phyloP scores from a whole-genome alignment of 35 echinoderm and acorn worm genomes.

The Patiria miniata region DNA sequence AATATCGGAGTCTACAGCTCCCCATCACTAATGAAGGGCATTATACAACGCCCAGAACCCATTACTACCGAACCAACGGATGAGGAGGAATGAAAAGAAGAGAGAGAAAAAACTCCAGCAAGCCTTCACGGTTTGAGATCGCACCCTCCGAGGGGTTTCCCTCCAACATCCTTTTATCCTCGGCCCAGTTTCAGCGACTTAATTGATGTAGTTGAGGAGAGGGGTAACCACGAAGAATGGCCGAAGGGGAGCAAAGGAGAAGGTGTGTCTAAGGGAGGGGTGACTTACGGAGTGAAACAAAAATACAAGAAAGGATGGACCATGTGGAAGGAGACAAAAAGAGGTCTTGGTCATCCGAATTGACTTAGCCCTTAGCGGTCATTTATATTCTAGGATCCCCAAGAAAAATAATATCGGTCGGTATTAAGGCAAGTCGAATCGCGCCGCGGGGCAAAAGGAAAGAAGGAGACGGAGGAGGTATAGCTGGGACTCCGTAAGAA shows the following conservation, averaged over 20 bases:
- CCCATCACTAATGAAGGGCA: background rate
- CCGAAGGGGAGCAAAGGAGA: background rate
- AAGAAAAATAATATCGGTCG: conserved; percentile 29
- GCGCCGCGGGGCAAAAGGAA: too few species aligned
- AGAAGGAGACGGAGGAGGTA: background rate
- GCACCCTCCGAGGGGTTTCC: background rate
- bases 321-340: background rate
- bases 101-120: background rate
- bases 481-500: conserved; percentile 18
- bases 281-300: too few species aligned
- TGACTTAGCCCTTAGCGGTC: background rate
- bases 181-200: conserved; percentile 3
- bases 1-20: background rate
- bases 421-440: background rate
- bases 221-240: background rate
- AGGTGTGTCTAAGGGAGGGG: background rate
- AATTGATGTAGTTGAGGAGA: conserved; percentile 16
- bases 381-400: background rate
- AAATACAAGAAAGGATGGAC: background rate
- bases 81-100: too few species aligned
- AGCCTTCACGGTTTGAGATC: background rate
- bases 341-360: background rate
- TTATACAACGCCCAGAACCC: background rate
- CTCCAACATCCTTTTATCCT: background rate
- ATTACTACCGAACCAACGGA: background rate